Evolutionary conservation across 2,797 vertebrate genomes (phyloP), one percentile per base, ranked within the genome.

Genomic region (Dromococcyx pavoninus): DNA sequence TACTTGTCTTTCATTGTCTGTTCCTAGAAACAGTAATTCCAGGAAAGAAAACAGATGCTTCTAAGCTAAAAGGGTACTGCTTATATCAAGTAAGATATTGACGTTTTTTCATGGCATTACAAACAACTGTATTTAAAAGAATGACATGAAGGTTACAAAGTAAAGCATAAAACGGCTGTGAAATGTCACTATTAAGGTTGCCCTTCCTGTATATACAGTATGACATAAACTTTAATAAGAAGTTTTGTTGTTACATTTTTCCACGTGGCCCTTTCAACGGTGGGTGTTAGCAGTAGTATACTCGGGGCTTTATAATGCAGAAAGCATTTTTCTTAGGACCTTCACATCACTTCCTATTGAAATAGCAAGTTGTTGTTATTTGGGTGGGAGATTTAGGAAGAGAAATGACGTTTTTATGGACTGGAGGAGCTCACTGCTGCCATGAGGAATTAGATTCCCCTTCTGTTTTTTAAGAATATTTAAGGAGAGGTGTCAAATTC

Each of bases 11-110:
- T 86, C 67, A 35, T 30, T 78, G 30, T 56, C 46, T 32, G 43
- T 87, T 94, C 76, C 73, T 76, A 64, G 90, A 91, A 96, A 77
- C 3, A 75, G 37, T 53, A 92, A 75, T 94, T 83, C 65, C 24
- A 51, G 35, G 76, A 85, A 88, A 80, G 65, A 75, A 91, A 81
- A 62, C 0, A 5, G 3, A 10, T 70, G 13, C 90, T 91, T 77
- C 70, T 56, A 56, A 72, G 37, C n/a, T 74, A 64, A 80, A 65
- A 84, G 58, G 30, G 30, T 72, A 69, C 44, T 90, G 84, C 35
- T 61, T 25, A 9, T 41, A 10, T 73, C 66, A 76, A 43, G n/a
- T 39, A 21, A 73, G 28, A 77, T 37, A 71, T 44, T 94, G 75
- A 51, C 32, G 12, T 41, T 79, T 89, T 28, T 91, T 66, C 2